These are phyloP conservation scores for Phylloscopus trochilus DNA, from an alignment of 2,113 vertebrate genomes.

Conservation along the genomic window DNA sequence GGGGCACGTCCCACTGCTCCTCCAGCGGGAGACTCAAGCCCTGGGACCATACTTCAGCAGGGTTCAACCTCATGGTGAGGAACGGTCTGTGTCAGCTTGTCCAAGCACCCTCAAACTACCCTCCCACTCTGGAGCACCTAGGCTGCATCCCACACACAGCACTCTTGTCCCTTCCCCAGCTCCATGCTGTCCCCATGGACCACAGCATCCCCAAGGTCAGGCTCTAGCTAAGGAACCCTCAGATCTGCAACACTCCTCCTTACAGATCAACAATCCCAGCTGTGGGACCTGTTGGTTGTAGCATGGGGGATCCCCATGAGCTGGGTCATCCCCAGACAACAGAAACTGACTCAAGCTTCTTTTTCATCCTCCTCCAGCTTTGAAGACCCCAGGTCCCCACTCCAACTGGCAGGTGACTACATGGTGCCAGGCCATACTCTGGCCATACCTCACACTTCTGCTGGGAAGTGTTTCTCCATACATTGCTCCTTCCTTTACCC, in stretches of 20 bases:
- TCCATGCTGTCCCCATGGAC: background rate
- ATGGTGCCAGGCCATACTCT: background rate
- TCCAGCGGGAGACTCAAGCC: rapidly evolving
- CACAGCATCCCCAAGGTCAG: rapidly evolving
- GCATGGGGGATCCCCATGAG: background rate
- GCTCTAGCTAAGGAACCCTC: background rate
- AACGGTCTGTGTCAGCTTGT: background rate
- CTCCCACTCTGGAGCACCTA: background rate
- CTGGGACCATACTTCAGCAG: background rate
- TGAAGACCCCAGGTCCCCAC: rapidly evolving
- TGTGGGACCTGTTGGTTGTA: background rate
- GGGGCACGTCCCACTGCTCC: background rate
- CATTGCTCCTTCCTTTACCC: background rate
- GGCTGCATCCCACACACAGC: background rate
- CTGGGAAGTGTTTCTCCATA: background rate
- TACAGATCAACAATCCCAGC: rapidly evolving
- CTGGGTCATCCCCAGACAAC: background rate
- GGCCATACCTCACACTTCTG: background rate
- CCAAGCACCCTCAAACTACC: background rate
- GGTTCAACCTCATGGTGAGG: background rate
- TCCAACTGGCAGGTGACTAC: background rate
- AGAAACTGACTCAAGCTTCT: background rate
- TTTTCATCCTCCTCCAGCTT: background rate
- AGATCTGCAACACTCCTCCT: background rate
- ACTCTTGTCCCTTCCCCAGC: background rate